Evolutionary conservation across 2,113 vertebrate species (phyloP), one percentile per base, ranked within the genome.

Genomic region (Electrona antarctica): DNA sequence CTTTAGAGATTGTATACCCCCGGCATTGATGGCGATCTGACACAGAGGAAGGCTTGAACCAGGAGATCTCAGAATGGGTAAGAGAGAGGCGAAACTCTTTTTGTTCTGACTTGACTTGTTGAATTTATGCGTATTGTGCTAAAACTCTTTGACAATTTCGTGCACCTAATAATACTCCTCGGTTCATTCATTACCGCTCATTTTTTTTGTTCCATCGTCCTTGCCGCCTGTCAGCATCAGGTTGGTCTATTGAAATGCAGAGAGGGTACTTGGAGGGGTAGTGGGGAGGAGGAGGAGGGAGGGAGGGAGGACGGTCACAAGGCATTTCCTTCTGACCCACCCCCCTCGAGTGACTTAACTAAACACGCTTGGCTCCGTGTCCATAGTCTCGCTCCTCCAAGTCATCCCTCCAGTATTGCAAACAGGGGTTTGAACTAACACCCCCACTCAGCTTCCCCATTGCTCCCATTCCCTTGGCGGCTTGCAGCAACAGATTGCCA

Each of bases 31-130:
- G 91, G 88, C 88, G 82, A 92, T 92, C 88, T 91, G 89, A 91
- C 88, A 83, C 86, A 85, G 89, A 89, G 90, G 87, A 85, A 89
- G 89, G 90, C 82, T 87, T 81, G 69, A 80, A 92, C 77, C 88
- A 89, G 83, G 87, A 89, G 84, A 91, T 92, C 91, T 92, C 89
- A 92, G 84, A 92, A 92, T 92, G 91, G 91, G 91, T 92, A 88
- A 21, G 21, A 21, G 21, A 92, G 91, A 90, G 70, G 74, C 77
- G 61, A 89, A 21, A 90, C 87, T 89, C 85, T 88, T 88, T 71
- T 41, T 71, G 6, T 64, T 52, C 12, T 49, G 3, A 12, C 85
- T 65, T 87, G 87, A 92, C 91, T 92, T 92, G 91, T 92, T 92
- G 89, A 91, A 90, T 91, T 90, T 60, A 76, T 88, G 76, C 74